Evolutionary conservation across 2,113 vertebrate genomes (phyloP), one percentile per base, ranked within the genome.

Genomic region (Austrofundulus limnaeus): DNA sequence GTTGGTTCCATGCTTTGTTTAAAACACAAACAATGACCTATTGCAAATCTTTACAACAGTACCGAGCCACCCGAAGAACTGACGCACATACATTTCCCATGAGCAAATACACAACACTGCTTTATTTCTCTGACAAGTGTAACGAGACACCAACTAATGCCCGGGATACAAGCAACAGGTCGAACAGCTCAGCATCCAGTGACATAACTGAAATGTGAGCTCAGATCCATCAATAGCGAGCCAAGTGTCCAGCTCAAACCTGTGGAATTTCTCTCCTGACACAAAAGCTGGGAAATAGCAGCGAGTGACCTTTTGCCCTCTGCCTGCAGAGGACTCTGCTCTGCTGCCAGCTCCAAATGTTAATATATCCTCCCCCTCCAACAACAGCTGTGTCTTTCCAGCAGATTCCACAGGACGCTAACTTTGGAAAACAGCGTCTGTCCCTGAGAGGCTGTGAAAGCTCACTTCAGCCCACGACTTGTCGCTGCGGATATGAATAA

Each of bases 321-420:
- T 90, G 80, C 79, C 81, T 78, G 76, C 75, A 70, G 42, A 56
- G 77, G 84, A 85, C 81, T 58, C 61, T 31, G 57, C 62, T 70
- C 69, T 79, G 73, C 66, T 85, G 88, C 79, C 28, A 28, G 28
- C 28, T 28, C 85, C 89, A 86, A 87, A 88, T 91, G 93, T 91
- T 91, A 92, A n/a, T n/a, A n/a, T n/a, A n/a, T n/a, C n/a, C n/a
- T n/a, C n/a, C n/a, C n/a, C n/a, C n/a, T 91, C 92, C 85, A 87
- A 81, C 67, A 87, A 88, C 93, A 91, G 90, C 92, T 92, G 90
- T 74, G 85, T 86, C 89, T 89, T 92, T 91, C 90, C 77, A 90
- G 86, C 78, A 89, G 82, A 89, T 92, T 93, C 90, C 88, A 77
- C 62, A 73, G 82, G 89, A 89, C 87, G 83, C 90, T 90, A 91